A percentile compares a stretch with the other conserved stretches of the same genome.
Evolutionary conservation across 2,888 invertebrate genomes (phyloP).

Genomic region (Himalopsyche tibetana): DNA sequence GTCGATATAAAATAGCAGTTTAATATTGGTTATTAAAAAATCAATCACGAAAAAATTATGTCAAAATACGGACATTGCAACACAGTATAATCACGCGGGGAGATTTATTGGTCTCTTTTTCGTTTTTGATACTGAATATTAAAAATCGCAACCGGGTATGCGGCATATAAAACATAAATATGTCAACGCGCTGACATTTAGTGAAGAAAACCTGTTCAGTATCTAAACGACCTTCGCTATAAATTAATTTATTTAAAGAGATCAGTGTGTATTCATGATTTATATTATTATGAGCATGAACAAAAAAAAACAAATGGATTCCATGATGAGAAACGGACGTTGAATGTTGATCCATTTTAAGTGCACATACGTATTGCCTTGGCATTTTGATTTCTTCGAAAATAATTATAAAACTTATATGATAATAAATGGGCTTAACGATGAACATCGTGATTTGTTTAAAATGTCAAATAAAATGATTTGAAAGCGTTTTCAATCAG

Average conservation of each 20-base stretch:
- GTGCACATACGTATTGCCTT: background rate
- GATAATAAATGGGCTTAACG: background rate
- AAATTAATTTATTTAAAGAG: background rate
- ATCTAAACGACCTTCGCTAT: background rate
- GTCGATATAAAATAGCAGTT: no score
- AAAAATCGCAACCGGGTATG: background rate
- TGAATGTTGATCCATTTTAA: slow-evolving; percentile 20
- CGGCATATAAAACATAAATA: background rate
- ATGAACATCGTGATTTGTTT: background rate
- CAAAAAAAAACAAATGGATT: slow-evolving; percentile 32
- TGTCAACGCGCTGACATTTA: slow-evolving; percentile 32
- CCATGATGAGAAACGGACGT: slow-evolving; percentile 24
- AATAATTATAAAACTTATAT: background rate
- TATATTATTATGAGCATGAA: background rate
- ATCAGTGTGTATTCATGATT: background rate
- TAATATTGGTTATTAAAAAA: no score
- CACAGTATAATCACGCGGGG: background rate
- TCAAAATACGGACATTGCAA: no score
- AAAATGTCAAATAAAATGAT: slow-evolving; percentile 7
- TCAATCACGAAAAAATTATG: no score
- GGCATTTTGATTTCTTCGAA: slow-evolving; percentile 6
- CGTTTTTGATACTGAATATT: background rate
- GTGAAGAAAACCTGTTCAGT: slow-evolving; percentile 14
- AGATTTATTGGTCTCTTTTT: background rate
- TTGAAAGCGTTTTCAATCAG: background rate